Percentiles rank a stretch among this genome's conserved stretches.
Conservation (phyloP, 2,888 invertebrate genomes). For the Microctonus hyperodae region DNA sequence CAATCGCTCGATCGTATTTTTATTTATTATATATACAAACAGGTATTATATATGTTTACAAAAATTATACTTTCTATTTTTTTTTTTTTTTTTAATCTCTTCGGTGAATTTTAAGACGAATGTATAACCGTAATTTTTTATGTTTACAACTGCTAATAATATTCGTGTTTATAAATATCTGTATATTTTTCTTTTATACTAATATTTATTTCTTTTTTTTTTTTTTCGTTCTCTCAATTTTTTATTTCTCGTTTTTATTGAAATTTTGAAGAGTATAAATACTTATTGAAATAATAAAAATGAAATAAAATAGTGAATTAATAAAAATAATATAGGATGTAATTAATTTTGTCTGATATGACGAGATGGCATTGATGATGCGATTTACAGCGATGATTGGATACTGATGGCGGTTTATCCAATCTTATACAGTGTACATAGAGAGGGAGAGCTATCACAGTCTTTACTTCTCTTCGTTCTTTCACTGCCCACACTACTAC, state of each 20-base stretch:
- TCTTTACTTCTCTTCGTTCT: not conserved
- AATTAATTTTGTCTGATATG: not conserved
- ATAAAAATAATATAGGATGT: not conserved
- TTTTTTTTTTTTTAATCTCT: too few relatives aligned
- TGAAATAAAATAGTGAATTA: not conserved
- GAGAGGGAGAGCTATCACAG: too few relatives aligned
- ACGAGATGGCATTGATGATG: not conserved
- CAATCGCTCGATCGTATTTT: not conserved
- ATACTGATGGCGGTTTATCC: constrained; percentile 18
- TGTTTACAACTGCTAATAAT: not conserved
- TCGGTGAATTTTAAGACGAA: not conserved
- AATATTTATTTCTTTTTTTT: too few relatives aligned
- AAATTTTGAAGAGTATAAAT: too few relatives aligned
- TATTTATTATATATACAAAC: too few relatives aligned
- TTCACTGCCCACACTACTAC: not conserved
- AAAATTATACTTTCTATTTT: not conserved
- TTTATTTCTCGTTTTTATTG: too few relatives aligned
- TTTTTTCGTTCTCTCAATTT: too few relatives aligned
- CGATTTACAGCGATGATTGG: constrained; percentile 16
- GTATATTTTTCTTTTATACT: too few relatives aligned
- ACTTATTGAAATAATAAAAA: not conserved
- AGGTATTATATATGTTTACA: not conserved
- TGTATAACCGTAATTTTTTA: not conserved
- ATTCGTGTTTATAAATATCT: not conserved
- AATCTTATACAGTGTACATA: constrained; percentile 6